phyloP scores from a whole-genome alignment of 1,140 invertebrate genomes.

The Daktulosphaira vitifoliae region DNA sequence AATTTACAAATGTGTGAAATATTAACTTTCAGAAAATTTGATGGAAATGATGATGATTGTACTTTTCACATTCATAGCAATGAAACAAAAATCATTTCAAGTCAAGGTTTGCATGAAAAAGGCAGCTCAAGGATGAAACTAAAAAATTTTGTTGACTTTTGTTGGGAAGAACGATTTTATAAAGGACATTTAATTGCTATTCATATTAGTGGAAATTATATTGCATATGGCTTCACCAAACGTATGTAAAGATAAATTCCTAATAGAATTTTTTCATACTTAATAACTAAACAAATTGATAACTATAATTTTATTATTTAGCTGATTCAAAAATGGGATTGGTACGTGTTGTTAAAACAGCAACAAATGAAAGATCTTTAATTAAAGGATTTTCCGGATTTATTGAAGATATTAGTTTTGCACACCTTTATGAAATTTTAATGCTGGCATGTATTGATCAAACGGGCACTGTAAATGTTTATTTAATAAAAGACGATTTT shows the following conservation, averaged over 20 bases:
- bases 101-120: constrained; percentile 57
- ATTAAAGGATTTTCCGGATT: constrained; percentile 78
- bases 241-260: constrained; percentile 32
- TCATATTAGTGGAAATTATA: constrained; percentile 72
- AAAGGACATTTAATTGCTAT: constrained; percentile 78
- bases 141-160: constrained; percentile 83
- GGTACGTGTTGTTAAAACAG: constrained; percentile 61
- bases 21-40: constrained; percentile 7
- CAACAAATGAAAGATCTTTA: constrained; percentile 62
- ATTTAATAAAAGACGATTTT: constrained; percentile 17
- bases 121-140: constrained; percentile 83
- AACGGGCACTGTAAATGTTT: constrained; percentile 56
- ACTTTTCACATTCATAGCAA: neutral
- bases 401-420: constrained; percentile 83
- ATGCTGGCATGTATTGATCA: constrained; percentile 80
- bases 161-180: constrained; percentile 81
- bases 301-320: neutral
- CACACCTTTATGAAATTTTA: constrained; percentile 63
- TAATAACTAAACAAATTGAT: neutral
- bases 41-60: constrained; percentile 5
- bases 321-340: neutral
- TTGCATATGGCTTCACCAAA: constrained; percentile 88
- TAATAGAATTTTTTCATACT: neutral
- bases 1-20: no score
- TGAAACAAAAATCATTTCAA: constrained; percentile 49